phyloP scores from a whole-genome alignment of 1,140 invertebrate genomes.

The Ceratoteleas bidentatus region DNA sequence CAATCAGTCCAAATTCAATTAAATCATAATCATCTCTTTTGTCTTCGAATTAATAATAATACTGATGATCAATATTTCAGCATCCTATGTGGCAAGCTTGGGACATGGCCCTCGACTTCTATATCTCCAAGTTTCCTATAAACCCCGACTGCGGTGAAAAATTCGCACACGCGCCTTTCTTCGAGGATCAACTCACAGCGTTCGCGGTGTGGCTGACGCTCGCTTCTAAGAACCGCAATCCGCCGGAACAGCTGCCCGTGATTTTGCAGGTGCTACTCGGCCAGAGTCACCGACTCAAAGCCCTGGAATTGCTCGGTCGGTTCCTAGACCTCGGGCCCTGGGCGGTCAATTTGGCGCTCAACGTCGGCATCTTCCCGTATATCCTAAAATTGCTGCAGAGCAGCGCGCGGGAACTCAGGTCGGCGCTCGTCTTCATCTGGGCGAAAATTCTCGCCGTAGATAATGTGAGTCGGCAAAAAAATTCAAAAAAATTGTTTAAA shows the following conservation, averaged over 20 bases:
- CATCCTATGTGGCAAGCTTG: constrained; percentile 97
- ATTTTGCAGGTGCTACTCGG: constrained; percentile 98
- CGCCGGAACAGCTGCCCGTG: constrained; percentile 98
- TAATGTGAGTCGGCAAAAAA: constrained; percentile 88
- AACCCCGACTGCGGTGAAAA: constrained; percentile 85
- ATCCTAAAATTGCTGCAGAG: constrained; percentile 97
- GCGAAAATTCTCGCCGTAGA: constrained; percentile 99
- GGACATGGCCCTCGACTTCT: constrained; percentile 97
- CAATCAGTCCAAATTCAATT: no score
- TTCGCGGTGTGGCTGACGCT: constrained; percentile 98
- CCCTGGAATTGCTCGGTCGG: constrained; percentile 95
- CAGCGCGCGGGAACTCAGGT: constrained; percentile 93
- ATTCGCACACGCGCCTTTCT: constrained; percentile 94
- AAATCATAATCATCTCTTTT: no score
- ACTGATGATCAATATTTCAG: constrained; percentile 53
- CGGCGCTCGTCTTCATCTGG: constrained; percentile 98
- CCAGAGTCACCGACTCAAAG: constrained; percentile 97
- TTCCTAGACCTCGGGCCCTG: constrained; percentile 98
- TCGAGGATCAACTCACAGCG: constrained; percentile 99
- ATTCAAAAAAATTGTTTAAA: no score
- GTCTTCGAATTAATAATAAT: constrained; percentile 7
- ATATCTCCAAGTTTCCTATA: constrained; percentile 92
- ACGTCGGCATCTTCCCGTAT: constrained; percentile 99
- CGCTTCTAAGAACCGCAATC: constrained; percentile 88
- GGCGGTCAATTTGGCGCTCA: constrained; percentile 97